phyloP scores from a whole-genome alignment of 2,797 vertebrate species.

The Catostomus latipinnis region DNA sequence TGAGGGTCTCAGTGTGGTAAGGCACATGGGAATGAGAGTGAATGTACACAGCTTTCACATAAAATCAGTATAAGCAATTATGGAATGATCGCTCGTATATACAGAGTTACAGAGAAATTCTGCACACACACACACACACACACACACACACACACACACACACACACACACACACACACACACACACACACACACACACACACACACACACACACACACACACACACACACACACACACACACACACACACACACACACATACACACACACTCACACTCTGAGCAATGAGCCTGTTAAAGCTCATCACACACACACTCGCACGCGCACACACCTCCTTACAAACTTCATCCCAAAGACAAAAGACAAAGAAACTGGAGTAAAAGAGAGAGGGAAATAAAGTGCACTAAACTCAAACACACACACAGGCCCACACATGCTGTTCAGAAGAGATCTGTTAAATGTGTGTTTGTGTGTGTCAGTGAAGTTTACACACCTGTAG shows the following conservation, averaged over 20 bases:
- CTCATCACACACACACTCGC: slow-evolving; percentile 24
- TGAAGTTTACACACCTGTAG: slow-evolving; percentile 59
- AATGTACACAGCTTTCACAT: slow-evolving; percentile 41
- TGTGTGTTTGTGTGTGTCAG: slow-evolving; percentile 1
- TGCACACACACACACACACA: slow-evolving; percentile 35
- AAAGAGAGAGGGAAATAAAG: slow-evolving; percentile 1
- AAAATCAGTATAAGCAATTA: slow-evolving; percentile 63
- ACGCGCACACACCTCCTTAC: neutral
- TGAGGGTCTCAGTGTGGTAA: slow-evolving; percentile 49
- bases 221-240: neutral
- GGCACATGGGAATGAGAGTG: slow-evolving; percentile 57
- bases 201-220: slow-evolving; percentile 14
- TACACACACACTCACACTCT: slow-evolving; percentile 27
- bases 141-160: neutral
- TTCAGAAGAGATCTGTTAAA: slow-evolving; percentile 19
- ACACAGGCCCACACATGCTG: slow-evolving; percentile 40
- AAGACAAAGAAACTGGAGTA: slow-evolving; percentile 33
- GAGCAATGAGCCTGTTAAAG: no score
- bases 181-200: slow-evolving; percentile 38
- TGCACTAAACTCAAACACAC: slow-evolving; percentile 19
- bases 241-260: slow-evolving; percentile 30
- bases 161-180: slow-evolving; percentile 30
- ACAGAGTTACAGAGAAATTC: slow-evolving; percentile 23
- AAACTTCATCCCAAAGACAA: slow-evolving; percentile 25
- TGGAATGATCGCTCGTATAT: slow-evolving; percentile 59